Conservation (phyloP, 2,888 invertebrate species). For the Therioaphis trifolii region DNA sequence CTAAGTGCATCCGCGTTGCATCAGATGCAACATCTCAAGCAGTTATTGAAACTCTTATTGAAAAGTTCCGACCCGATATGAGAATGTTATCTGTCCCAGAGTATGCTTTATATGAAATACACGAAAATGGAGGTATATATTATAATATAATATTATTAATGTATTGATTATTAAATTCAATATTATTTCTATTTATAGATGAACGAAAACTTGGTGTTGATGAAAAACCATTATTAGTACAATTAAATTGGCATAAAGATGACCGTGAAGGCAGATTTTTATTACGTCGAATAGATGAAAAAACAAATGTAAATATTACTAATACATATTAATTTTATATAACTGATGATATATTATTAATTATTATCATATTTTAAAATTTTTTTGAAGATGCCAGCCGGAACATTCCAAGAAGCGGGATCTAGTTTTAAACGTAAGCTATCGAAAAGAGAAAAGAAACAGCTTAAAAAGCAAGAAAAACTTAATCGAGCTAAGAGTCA, state of each 20-base stretch:
- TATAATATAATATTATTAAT: not conserved
- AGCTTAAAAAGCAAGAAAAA: slow-evolving; percentile 94
- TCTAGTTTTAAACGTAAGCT: slow-evolving; percentile 91
- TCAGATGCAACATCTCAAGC: slow-evolving; percentile 96
- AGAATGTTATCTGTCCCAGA: slow-evolving; percentile 84
- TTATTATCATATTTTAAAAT: slow-evolving; percentile 6
- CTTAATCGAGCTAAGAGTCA: slow-evolving; percentile 81
- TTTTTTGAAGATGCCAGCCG: slow-evolving; percentile 73
- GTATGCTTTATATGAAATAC: slow-evolving; percentile 79
- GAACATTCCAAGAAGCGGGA: slow-evolving; percentile 79
- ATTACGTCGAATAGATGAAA: slow-evolving; percentile 88
- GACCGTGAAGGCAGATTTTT: slow-evolving; percentile 97
- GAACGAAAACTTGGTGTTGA: slow-evolving; percentile 90
- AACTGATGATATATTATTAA: not conserved
- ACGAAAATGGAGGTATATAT: slow-evolving; percentile 76
- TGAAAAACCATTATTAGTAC: slow-evolving; percentile 95
- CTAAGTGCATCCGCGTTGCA: slow-evolving; percentile 98
- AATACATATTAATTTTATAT: not conserved
- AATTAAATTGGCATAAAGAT: slow-evolving; percentile 99
- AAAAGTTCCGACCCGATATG: slow-evolving; percentile 99
- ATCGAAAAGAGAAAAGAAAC: slow-evolving; percentile 97
- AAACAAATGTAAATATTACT: slow-evolving; percentile 74
- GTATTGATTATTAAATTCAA: not conserved
- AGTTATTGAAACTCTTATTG: slow-evolving; percentile 96
- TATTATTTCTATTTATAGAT: slow-evolving; percentile 72